phyloP scores from a whole-genome alignment of 1,140 invertebrate species.

The Bombus polaris region DNA sequence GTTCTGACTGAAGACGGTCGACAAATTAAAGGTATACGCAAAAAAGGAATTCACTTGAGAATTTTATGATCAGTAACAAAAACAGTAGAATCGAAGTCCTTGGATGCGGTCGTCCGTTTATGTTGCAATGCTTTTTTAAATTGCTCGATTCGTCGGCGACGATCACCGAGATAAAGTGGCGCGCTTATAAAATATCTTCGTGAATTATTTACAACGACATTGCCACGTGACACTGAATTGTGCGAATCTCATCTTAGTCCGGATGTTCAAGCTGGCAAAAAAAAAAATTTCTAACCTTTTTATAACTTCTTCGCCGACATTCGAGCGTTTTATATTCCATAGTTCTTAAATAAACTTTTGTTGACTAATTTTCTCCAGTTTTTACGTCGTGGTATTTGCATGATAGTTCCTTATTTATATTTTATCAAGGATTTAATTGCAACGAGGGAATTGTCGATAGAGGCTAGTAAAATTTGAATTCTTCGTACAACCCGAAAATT shows the following conservation, averaged over 20 bases:
- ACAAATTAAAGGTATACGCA: not conserved
- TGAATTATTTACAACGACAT: constrained; percentile 37
- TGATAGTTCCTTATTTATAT: not conserved
- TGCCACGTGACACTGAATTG: constrained; percentile 5
- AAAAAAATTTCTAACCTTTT: no score
- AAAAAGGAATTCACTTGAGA: not conserved
- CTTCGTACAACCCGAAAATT: no score
- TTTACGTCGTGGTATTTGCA: not conserved
- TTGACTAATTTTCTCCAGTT: not conserved
- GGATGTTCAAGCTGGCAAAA: not conserved
- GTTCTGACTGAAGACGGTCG: not conserved
- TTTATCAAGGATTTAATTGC: not conserved
- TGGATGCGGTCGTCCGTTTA: constrained; percentile 2
- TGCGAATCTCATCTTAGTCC: not conserved
- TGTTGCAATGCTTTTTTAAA: constrained; percentile 11
- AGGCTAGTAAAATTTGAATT: not conserved
- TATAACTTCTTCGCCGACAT: not conserved
- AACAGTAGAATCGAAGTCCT: not conserved
- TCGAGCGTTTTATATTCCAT: not conserved
- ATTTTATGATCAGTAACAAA: constrained; percentile 3
- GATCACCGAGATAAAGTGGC: constrained; percentile 16
- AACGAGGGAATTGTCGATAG: not conserved
- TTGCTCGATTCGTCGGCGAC: constrained; percentile 18
- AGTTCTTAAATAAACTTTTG: not conserved
- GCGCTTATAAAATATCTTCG: constrained; percentile 20